phyloP scores from a whole-genome alignment of 1,140 invertebrate species.

The Drosophila azteca region DNA sequence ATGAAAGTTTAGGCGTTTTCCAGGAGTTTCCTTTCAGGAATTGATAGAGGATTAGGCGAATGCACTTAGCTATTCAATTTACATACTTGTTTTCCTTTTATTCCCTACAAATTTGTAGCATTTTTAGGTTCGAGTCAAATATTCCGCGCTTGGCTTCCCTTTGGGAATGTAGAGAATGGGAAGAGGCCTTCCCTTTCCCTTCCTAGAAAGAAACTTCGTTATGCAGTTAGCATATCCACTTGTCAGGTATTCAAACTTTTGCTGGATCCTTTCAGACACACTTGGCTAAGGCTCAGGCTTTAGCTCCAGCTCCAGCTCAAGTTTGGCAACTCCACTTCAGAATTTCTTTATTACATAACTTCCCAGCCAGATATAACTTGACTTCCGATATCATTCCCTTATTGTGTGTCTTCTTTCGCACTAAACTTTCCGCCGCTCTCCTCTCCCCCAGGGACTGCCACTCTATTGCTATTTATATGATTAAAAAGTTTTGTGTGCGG shows the following conservation, averaged over 20 bases:
- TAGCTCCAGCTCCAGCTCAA: slow-evolving; percentile 18
- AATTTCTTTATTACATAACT: slow-evolving; percentile 27
- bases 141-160: too few species aligned
- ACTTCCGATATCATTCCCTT: slow-evolving; percentile 33
- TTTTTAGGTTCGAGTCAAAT: too few species aligned
- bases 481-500: slow-evolving; percentile 65
- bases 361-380: too few species aligned
- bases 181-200: too few species aligned
- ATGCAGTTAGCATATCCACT: slow-evolving; percentile 8
- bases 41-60: not conserved
- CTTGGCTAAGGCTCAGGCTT: too few species aligned
- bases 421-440: slow-evolving; percentile 29
- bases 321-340: slow-evolving; percentile 29
- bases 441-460: slow-evolving; percentile 10
- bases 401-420: slow-evolving; percentile 15
- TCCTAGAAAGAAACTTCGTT: not conserved
- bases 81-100: too few species aligned
- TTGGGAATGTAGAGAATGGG: too few species aligned
- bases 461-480: slow-evolving; percentile 56
- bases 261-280: slow-evolving; percentile 13
- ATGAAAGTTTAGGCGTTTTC: not conserved
- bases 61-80: too few species aligned
- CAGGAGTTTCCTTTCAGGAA: not conserved
- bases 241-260: slow-evolving; percentile 41
- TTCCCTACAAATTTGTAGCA: too few species aligned